Base-by-base conservation (phyloP, 2,888 invertebrate species). In the Drosophila cognata region DNA sequence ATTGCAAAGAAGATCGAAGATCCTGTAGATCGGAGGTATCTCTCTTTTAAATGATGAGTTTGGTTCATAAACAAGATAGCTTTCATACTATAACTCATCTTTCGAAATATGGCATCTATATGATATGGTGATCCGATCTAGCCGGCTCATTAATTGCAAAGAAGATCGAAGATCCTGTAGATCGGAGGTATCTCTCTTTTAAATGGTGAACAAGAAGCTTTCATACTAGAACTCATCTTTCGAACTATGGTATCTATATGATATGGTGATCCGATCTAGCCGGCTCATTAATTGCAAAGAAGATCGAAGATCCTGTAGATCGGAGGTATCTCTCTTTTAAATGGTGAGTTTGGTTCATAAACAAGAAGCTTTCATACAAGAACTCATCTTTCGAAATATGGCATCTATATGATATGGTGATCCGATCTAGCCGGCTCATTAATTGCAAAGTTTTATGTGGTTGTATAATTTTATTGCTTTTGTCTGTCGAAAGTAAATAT, bases 401-500 rank as follows among this genome's bases (percentile, higher is more conserved):
- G 8, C 25, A 25, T 46, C 16, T 25, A 46, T 46, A 46, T 46
- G 16, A 46, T 25, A 46, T 25, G 16, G 25, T 25, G 16, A 46
- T 25, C 2, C 21, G 16, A 25, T 46, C 21, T 46, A 46, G 16
- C 18, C 60, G 77, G 29, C 51, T 57, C 68, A 79, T 87, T 69
- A 38, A 74, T 61, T 55, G 18, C 50, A 2, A 43, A 50, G 61
- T 67, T 72, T 77, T 67, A 71, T 71, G 71, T 68, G 60, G 70
- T 58, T 52, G 48, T 31, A 36, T 55, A 60, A 61, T 79, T 81
- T 87, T 77, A 84, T 84, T 73, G 74, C 51, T 81, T 88, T 84
- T 51, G 89, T 89, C 82, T 79, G 71, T 38, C 50, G 31, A 60
- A 68, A 70, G 46, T 64, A 74, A 84, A 81, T 70, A 60, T 65